phyloP scores from a whole-genome alignment of 2,113 vertebrate species.

The Solea senegalensis region DNA sequence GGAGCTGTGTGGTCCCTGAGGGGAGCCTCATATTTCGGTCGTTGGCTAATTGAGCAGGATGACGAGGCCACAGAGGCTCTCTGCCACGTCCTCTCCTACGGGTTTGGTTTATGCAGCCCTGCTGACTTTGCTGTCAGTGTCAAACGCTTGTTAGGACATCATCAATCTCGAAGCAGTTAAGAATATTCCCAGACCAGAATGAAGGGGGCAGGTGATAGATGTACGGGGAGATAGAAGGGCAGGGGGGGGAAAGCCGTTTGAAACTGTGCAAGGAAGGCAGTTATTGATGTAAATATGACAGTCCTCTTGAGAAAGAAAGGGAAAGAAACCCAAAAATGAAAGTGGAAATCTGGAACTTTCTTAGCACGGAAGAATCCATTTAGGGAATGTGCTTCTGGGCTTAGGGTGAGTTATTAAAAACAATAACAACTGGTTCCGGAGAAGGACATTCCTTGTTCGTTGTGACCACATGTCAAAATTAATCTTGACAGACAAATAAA shows the following conservation, averaged over 20 bases:
- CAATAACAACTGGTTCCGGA: conserved; percentile 53
- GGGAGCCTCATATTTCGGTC: conserved; percentile 76
- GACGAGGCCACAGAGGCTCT: conserved; percentile 71
- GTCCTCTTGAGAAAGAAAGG: not conserved
- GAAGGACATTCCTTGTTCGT: conserved; percentile 56
- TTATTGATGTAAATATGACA: conserved; percentile 27
- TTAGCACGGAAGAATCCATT: not conserved
- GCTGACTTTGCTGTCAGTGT: conserved; percentile 85
- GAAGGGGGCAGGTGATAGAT: conserved; percentile 78
- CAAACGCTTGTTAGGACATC: conserved; percentile 84
- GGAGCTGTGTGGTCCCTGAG: conserved; percentile 62
- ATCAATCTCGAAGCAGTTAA: conserved; percentile 82
- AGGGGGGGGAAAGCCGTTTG: conserved; percentile 25
- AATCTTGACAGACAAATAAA: conserved; percentile 73
- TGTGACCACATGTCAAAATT: conserved; percentile 57
- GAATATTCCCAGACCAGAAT: conserved; percentile 80
- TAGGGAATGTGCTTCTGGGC: conserved; percentile 40
- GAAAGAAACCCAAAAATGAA: conserved; percentile 12
- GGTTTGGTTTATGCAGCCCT: conserved; percentile 81
- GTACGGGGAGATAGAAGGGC: conserved; percentile 23
- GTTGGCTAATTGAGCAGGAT: conserved; percentile 78
- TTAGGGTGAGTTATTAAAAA: conserved; percentile 30
- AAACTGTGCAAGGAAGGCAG: conserved; percentile 9
- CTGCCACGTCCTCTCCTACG: conserved; percentile 64
- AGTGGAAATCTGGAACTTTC: conserved; percentile 4